Evolutionary conservation across 2,888 invertebrate genomes (phyloP).

Genomic region (Morinoia aosen): DNA sequence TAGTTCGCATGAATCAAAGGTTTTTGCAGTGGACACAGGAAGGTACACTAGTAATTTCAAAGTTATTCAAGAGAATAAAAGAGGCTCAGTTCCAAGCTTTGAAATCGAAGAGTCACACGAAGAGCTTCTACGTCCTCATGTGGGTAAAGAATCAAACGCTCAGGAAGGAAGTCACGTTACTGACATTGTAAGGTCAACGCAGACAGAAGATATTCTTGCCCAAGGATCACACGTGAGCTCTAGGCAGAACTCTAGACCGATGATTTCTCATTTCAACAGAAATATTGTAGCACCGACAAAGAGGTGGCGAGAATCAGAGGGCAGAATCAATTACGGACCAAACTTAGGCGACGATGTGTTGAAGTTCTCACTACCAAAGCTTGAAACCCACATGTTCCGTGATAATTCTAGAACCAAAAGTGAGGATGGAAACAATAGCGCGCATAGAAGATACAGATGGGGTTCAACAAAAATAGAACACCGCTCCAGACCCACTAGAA

Average conservation of each 20-base stretch:
- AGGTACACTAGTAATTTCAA: slow-evolving; percentile 36
- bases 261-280: background rate
- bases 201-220: background rate
- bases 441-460: background rate
- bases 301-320: background rate
- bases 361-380: background rate
- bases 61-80: slow-evolving; percentile 5
- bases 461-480: background rate
- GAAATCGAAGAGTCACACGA: background rate
- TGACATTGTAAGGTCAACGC: background rate
- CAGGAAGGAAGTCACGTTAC: background rate
- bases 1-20: background rate
- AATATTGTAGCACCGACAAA: background rate
- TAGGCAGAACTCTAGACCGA: background rate
- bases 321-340: background rate
- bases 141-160: background rate
- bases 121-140: background rate
- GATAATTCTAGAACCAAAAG: background rate
- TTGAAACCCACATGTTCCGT: background rate
- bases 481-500: background rate
- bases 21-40: slow-evolving; percentile 16
- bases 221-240: background rate
- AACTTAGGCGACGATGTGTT: background rate
- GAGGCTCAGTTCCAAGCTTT: background rate
- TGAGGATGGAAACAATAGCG: background rate